Percentiles rank a stretch among this genome's conserved stretches.
Conservation (phyloP, 2,888 invertebrate species). For the Coelopa pilipes region DNA sequence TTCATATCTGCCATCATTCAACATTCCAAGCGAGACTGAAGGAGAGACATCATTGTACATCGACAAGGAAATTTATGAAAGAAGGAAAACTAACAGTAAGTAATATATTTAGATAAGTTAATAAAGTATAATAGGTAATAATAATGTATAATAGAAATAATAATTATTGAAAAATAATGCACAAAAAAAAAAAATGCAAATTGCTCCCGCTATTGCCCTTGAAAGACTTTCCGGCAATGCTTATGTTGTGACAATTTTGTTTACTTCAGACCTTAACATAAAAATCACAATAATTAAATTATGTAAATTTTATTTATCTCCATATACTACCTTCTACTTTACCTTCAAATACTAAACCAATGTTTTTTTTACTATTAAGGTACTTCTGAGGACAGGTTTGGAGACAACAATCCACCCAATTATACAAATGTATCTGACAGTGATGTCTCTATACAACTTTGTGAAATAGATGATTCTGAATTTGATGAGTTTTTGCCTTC, state of each 20-base stretch:
- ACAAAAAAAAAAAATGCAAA: too few species aligned
- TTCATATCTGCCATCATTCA: slow-evolving; percentile 80
- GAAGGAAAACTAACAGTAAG: slow-evolving; percentile 20
- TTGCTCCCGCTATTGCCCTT: too few species aligned
- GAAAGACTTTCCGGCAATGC: too few species aligned
- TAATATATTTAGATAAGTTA: not conserved
- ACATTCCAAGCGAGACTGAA: slow-evolving; percentile 75
- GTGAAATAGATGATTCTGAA: slow-evolving; percentile 93
- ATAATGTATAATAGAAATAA: too few species aligned
- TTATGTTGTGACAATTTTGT: too few species aligned
- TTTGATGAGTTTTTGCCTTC: slow-evolving; percentile 70
- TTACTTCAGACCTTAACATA: too few species aligned
- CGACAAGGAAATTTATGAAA: slow-evolving; percentile 21
- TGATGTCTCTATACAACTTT: slow-evolving; percentile 86
- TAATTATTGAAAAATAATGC: too few species aligned
- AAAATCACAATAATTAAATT: too few species aligned
- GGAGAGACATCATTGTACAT: slow-evolving; percentile 39
- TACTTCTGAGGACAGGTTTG: slow-evolving; percentile 33
- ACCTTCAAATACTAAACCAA: too few species aligned
- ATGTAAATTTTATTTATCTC: not conserved
- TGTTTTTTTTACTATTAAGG: slow-evolving; percentile 31
- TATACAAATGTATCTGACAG: slow-evolving; percentile 75
- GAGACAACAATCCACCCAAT: slow-evolving; percentile 16
- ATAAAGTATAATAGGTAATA: not conserved
- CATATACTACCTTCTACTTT: too few species aligned